Conservation (phyloP, 2,888 invertebrate genomes). For the Labia minor region DNA sequence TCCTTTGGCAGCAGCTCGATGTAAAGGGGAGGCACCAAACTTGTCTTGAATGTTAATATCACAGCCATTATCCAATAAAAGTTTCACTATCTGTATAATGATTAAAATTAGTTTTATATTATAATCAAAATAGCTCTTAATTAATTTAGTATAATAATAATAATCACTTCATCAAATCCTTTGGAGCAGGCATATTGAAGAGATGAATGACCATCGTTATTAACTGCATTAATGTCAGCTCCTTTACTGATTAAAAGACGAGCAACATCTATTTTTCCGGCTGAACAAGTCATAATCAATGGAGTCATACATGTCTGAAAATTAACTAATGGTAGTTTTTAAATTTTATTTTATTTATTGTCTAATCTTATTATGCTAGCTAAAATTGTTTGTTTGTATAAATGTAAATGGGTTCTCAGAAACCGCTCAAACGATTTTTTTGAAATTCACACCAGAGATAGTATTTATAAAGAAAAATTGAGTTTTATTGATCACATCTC, state of each 20-base stretch:
- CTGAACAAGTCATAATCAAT: conserved; percentile 67
- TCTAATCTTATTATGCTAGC: too few species aligned
- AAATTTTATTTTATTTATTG: too few species aligned
- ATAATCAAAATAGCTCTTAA: neutral
- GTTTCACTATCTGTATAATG: conserved; percentile 60
- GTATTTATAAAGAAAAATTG: too few species aligned
- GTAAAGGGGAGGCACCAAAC: conserved; percentile 61
- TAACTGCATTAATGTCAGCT: conserved; percentile 62
- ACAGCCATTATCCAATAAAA: conserved; percentile 54
- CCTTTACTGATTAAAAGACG: conserved; percentile 52
- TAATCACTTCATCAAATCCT: conserved; percentile 58
- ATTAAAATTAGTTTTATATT: conserved; percentile 20
- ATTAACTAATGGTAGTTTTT: conserved; percentile 19
- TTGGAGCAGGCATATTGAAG: conserved; percentile 81
- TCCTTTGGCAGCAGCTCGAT: conserved; percentile 69
- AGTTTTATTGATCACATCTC: too few species aligned
- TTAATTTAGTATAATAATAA: conserved; percentile 16
- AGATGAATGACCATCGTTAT: conserved; percentile 63
- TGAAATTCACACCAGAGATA: too few species aligned
- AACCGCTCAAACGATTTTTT: too few species aligned
- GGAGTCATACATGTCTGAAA: conserved; percentile 58
- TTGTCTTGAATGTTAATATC: conserved; percentile 57
- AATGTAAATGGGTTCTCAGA: too few species aligned
- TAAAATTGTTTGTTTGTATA: too few species aligned
- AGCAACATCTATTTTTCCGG: conserved; percentile 59